Evolutionary conservation across 2,797 vertebrate species (phyloP).

Genomic region (Bryconaethiops microstoma): DNA sequence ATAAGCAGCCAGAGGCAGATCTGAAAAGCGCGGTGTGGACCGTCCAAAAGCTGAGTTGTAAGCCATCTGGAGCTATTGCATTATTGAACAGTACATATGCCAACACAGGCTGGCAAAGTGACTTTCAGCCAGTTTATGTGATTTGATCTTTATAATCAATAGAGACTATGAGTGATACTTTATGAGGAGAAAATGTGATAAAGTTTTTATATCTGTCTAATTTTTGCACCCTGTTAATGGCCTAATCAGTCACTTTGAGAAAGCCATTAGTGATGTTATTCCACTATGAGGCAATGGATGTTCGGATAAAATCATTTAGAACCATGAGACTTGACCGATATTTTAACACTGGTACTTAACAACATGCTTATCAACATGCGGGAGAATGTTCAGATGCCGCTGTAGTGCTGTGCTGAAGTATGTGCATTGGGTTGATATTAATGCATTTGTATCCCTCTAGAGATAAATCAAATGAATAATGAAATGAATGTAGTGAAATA

Average conservation of each 20-base stretch:
- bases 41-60: slow-evolving; percentile 63
- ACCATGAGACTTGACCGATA: too few species aligned
- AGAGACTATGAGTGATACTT: background rate
- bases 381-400: too few species aligned
- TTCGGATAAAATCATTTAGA: background rate
- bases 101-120: slow-evolving; percentile 57
- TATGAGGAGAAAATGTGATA: background rate
- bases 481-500: too few species aligned
- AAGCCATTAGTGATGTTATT: background rate
- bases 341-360: too few species aligned
- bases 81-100: slow-evolving; percentile 75
- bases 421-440: too few species aligned
- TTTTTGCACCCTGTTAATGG: background rate
- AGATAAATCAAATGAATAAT: too few species aligned
- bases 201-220: background rate
- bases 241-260: background rate
- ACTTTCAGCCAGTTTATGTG: slow-evolving; percentile 40
- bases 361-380: too few species aligned
- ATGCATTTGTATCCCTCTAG: too few species aligned
- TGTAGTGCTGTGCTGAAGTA: too few species aligned
- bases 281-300: background rate
- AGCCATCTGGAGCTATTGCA: slow-evolving; percentile 73
- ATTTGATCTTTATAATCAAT: background rate
- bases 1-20: slow-evolving; percentile 59
- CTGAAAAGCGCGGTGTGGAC: slow-evolving; percentile 56